phyloP scores from a whole-genome alignment of 1,140 invertebrate species.

The Mamestra configurata region DNA sequence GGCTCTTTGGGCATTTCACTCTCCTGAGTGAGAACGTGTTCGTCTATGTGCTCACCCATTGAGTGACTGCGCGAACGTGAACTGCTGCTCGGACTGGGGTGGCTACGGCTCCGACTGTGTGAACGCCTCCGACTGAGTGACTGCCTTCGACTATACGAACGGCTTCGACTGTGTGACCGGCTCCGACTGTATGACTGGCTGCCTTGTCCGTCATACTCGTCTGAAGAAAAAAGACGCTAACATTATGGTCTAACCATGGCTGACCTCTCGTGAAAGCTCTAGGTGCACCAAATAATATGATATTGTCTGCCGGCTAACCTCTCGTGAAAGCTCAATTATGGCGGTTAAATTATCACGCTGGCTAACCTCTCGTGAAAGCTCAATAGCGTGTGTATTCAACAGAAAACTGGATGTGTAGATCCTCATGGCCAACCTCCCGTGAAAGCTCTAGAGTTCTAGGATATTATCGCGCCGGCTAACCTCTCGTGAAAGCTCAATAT shows the following conservation, averaged over 20 bases:
- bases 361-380: background rate
- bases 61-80: too few relatives aligned
- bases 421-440: slow-evolving; percentile 18
- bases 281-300: background rate
- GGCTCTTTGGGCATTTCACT: background rate
- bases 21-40: too few relatives aligned
- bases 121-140: background rate
- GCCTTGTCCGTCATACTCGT: background rate
- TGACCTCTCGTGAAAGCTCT: slow-evolving; percentile 8
- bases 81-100: background rate
- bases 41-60: too few relatives aligned
- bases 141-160: background rate
- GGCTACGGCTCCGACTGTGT: background rate
- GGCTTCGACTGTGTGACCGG: background rate
- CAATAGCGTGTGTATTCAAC: background rate
- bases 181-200: background rate
- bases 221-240: background rate
- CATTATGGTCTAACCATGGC: background rate
- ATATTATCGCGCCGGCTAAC: background rate
- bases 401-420: too few relatives aligned
- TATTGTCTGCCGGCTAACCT: too few relatives aligned
- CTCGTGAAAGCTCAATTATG: too few relatives aligned
- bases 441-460: background rate
- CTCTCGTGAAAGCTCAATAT: background rate
- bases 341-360: too few relatives aligned